Percentiles rank a stretch among this genome's conserved stretches.
Evolutionary conservation across 2,888 invertebrate species (phyloP).

Genomic region (Sesamia inferens): DNA sequence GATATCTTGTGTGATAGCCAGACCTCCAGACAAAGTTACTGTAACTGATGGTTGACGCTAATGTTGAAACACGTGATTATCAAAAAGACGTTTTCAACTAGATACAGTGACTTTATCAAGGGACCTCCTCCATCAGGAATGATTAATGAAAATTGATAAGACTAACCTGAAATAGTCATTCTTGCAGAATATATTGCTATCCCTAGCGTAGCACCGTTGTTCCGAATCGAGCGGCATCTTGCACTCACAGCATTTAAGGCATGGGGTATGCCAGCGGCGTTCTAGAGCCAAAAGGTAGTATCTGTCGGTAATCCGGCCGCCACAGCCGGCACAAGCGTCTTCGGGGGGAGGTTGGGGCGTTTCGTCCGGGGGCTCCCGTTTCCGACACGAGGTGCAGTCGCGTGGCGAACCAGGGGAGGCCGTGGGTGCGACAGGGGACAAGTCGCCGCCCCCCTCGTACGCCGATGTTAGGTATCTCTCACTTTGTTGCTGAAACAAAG

Average conservation of each 20-base stretch:
- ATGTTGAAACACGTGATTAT: not conserved
- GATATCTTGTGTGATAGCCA: not conserved
- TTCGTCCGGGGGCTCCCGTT: constrained; percentile 89
- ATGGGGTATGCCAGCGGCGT: constrained; percentile 97
- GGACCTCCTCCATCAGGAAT: too few species aligned
- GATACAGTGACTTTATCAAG: not conserved
- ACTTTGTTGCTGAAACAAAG: constrained; percentile 91
- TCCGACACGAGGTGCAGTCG: constrained; percentile 90
- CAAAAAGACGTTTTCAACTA: not conserved
- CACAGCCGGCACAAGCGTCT: constrained; percentile 96
- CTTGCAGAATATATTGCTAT: constrained; percentile 98
- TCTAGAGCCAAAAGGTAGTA: constrained; percentile 98
- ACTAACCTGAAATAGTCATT: constrained; percentile 98
- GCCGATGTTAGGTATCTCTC: constrained; percentile 91
- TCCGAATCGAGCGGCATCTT: constrained; percentile 96
- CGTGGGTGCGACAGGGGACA: constrained; percentile 93
- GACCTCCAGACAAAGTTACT: not conserved
- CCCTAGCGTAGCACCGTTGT: constrained; percentile 97
- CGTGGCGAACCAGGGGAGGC: constrained; percentile 91
- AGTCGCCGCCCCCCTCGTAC: constrained; percentile 93
- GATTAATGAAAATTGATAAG: not conserved
- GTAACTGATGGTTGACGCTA: not conserved
- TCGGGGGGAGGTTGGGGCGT: constrained; percentile 83
- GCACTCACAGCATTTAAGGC: constrained; percentile 97
- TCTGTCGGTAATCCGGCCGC: constrained; percentile 95